Percentiles rank a stretch among this genome's conserved stretches.
Conservation (phyloP, 2,888 invertebrate genomes). For the Chymomyza amoena region DNA sequence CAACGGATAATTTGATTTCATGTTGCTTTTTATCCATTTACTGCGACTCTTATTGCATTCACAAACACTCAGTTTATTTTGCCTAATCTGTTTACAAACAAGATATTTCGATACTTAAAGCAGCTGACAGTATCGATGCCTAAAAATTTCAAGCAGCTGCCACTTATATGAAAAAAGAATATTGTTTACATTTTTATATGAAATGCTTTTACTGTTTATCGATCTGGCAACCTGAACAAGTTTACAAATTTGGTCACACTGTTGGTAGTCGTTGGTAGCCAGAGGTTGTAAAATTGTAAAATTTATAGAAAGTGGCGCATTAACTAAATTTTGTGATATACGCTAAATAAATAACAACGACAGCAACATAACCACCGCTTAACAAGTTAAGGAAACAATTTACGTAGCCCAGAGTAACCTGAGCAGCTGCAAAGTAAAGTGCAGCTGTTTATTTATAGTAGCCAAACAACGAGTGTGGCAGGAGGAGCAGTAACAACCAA, state of each 20-base stretch:
- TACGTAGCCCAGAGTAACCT: constrained; percentile 34
- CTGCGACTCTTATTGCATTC: no score
- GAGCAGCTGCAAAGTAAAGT: constrained; percentile 26
- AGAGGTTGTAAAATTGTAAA: background rate
- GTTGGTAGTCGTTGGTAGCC: background rate
- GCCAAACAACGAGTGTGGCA: constrained; percentile 31
- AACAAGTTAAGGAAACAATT: constrained; percentile 25
- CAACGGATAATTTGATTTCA: no score
- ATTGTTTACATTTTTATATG: background rate
- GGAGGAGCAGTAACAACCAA: background rate
- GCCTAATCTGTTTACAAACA: background rate
- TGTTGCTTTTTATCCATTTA: no score
- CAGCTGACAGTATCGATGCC: background rate
- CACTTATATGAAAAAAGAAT: background rate
- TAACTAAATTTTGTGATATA: background rate
- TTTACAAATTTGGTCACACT: background rate
- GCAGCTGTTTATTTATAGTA: constrained; percentile 58
- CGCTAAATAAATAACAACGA: background rate
- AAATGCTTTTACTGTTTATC: background rate
- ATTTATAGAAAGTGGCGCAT: background rate
- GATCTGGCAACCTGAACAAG: background rate
- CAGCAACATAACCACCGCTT: background rate
- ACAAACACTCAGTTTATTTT: no score
- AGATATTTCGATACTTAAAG: background rate
- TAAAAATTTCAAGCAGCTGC: background rate